Evolutionary conservation across 2,113 vertebrate species (phyloP).

Genomic region (Puffinus mauretanicus): DNA sequence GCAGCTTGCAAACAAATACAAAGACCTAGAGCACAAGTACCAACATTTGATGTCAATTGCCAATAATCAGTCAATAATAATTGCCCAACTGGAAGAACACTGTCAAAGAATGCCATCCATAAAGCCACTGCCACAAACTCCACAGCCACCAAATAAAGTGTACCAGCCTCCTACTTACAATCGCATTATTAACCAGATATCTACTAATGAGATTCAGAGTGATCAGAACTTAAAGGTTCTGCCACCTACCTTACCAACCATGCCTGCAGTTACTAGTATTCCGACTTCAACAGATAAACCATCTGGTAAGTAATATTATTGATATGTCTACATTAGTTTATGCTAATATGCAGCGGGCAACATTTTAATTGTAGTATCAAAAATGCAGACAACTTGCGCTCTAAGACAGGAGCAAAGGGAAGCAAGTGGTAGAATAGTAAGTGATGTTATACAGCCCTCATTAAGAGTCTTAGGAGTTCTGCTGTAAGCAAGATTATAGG

Average conservation of each 20-base stretch:
- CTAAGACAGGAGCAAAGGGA: background rate
- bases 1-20: constrained; percentile 92
- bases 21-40: constrained; percentile 97
- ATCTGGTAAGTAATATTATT: constrained; percentile 83
- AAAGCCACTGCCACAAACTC: constrained; percentile 72
- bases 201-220: constrained; percentile 96
- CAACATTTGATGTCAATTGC: constrained; percentile 90
- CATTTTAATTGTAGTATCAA: background rate
- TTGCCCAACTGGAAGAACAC: constrained; percentile 89
- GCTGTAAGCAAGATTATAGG: background rate
- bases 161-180: constrained; percentile 85
- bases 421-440: background rate
- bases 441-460: background rate
- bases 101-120: constrained; percentile 81
- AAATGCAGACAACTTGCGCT: background rate
- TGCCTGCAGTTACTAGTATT: constrained; percentile 88
- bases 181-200: constrained; percentile 87
- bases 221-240: constrained; percentile 91
- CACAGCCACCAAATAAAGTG: constrained; percentile 75
- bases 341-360: background rate
- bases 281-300: constrained; percentile 91
- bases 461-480: background rate
- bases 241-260: constrained; percentile 85
- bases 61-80: constrained; percentile 91
- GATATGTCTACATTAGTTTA: background rate